A percentile compares a stretch with the other conserved stretches of the same genome.
Evolutionary conservation across 2,113 vertebrate species (phyloP).

Genomic region (Phasianus colchicus): DNA sequence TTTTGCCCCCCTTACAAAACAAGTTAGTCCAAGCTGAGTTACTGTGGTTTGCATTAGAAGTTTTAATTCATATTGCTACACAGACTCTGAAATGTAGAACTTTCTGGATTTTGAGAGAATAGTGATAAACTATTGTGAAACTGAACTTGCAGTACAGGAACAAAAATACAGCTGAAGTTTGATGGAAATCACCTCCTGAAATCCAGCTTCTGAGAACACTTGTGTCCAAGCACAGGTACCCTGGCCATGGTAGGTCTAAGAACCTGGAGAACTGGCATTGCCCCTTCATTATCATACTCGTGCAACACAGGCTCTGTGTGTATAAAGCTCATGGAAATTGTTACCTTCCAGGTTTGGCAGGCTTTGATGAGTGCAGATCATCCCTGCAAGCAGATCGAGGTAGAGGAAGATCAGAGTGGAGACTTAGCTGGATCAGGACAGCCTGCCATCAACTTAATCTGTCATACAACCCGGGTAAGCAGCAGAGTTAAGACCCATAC

Average conservation of each 20-base stretch:
- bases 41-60: background rate
- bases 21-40: background rate
- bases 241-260: background rate
- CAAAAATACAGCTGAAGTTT: background rate
- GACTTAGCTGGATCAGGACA: background rate
- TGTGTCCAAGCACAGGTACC: fast-evolving
- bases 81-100: background rate
- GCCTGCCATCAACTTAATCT: background rate
- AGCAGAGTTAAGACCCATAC: background rate
- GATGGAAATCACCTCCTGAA: background rate
- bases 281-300: background rate
- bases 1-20: background rate
- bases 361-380: background rate
- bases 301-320: background rate
- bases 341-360: background rate
- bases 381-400: background rate
- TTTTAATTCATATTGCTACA: background rate
- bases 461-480: background rate
- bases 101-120: background rate
- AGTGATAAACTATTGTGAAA: background rate
- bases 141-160: background rate
- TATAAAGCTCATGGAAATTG: background rate
- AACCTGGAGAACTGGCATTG: background rate
- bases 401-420: background rate
- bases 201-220: background rate